Conservation (phyloP, 2,888 invertebrate species). For the Ferdinandea cuprea region DNA sequence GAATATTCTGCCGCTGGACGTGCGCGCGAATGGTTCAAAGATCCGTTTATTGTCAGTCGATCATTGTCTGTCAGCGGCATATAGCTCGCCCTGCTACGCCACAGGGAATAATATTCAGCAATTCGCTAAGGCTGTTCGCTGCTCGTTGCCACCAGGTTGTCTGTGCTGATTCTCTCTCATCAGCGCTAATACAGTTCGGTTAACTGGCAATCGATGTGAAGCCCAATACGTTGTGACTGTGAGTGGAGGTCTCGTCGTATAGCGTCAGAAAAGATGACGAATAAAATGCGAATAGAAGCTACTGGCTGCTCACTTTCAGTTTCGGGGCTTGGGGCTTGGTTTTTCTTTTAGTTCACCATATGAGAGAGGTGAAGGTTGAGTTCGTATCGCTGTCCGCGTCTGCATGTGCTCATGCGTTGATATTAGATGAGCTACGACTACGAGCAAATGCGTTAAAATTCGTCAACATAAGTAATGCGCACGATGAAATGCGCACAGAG, state of each 20-base stretch:
- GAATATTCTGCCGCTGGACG: constrained; percentile 8
- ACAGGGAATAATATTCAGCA: constrained; percentile 62
- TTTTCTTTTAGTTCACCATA: no score
- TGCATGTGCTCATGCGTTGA: constrained; percentile 11
- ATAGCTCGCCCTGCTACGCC: constrained; percentile 30
- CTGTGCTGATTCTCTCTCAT: constrained; percentile 33
- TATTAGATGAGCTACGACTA: constrained; percentile 29
- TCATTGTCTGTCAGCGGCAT: constrained; percentile 44
- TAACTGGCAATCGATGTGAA: constrained; percentile 37
- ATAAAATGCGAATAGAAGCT: constrained; percentile 50
- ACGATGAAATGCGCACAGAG: constrained; percentile 42
- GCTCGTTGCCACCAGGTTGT: constrained; percentile 39
- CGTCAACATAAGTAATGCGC: constrained; percentile 44
- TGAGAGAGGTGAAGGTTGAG: constrained; percentile 35
- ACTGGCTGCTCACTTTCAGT: constrained; percentile 6
- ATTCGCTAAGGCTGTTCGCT: constrained; percentile 38
- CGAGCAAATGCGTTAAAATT: constrained; percentile 35
- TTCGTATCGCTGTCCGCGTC: not conserved
- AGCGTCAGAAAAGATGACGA: constrained; percentile 39
- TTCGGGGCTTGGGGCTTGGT: constrained; percentile 29
- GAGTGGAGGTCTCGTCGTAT: constrained; percentile 8
- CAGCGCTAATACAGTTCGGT: constrained; percentile 31
- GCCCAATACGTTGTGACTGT: constrained; percentile 39
- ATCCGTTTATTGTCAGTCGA: constrained; percentile 41
- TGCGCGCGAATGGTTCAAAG: constrained; percentile 28